phyloP scores from a whole-genome alignment of 2,113 vertebrate species.

The Pollachius pollachius region DNA sequence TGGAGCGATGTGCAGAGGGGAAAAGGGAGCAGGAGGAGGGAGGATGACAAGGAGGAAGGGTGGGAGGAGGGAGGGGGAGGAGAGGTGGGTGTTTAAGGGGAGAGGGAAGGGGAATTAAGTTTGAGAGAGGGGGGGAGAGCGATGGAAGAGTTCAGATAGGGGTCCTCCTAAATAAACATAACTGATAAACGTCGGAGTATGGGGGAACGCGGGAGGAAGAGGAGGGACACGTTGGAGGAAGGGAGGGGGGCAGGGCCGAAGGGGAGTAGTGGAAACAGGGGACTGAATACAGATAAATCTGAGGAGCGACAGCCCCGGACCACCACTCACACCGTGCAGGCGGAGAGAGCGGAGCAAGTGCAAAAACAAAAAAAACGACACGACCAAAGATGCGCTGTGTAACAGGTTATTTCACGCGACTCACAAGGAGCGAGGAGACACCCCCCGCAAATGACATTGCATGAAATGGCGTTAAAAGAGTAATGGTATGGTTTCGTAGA shows the following conservation, averaged over 20 bases:
- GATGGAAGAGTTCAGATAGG: too few relatives aligned
- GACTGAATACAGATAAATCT: neutral
- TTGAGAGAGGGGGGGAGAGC: neutral
- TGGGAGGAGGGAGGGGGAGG: neutral
- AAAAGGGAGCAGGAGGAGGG: neutral
- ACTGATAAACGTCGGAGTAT: too few relatives aligned
- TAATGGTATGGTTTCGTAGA: too few relatives aligned
- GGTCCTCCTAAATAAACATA: neutral
- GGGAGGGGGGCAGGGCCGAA: neutral
- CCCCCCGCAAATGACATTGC: too few relatives aligned
- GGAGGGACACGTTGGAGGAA: neutral
- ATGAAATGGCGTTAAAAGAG: too few relatives aligned
- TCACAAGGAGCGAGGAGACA: too few relatives aligned
- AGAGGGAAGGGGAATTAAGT: slow-evolving; percentile 9
- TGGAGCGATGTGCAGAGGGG: neutral
- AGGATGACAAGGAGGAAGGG: neutral
- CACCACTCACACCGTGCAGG: too few relatives aligned
- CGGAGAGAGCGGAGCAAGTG: too few relatives aligned
- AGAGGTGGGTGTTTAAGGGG: neutral
- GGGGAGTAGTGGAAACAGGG: neutral
- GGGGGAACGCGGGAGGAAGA: neutral
- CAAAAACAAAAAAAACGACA: too few relatives aligned
- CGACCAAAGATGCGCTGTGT: too few relatives aligned
- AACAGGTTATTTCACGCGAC: too few relatives aligned
- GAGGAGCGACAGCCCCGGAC: neutral